Base-by-base conservation (phyloP, 2,797 vertebrate species). In the Austrolebias charrua region DNA sequence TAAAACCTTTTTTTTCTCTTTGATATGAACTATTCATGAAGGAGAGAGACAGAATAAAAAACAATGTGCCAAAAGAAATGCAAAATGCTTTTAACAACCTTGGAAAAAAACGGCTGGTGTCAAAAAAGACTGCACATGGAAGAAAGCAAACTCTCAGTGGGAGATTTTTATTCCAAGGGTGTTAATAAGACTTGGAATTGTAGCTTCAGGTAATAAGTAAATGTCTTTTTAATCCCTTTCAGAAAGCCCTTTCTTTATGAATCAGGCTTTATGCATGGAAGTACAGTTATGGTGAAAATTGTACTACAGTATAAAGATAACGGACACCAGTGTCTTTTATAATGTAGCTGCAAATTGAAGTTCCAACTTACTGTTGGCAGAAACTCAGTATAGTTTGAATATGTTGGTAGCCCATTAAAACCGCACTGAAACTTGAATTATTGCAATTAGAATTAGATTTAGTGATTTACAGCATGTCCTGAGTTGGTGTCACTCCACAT, bases 201-300 rank as follows among this genome's bases (percentile, higher is more conserved):
- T 20, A 15, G 29, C 29, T 33, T 33, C 29, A 52, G 29, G 28
- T n/a, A 24, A 19, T 16, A 24, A 43, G 44, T 48, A 53, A 18
- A 40, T 33, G 45, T 6, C 31, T 40, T 40, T 24, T 12, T 40
- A 24, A 8, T 11, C 24, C 57, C 29, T 63, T 9, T 31, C 29
- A 10, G 31, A 31, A 45, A 44, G 31, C 10, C 10, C 33, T 44
- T 29, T 60, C 45, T 58, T 54, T 33, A 16, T 62, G 19, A 52
- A 50, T 19, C 11, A 29, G 24, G 4, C 46, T 61, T 49, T 53
- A 19, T 57, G 33, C 16, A 40, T 48, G 24, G 12, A 60, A 18
- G 10, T 35, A 40, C 38, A 40, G 38, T 29, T 31, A 51, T 51
- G 49, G 6, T 51, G 7, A 31, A 29, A 51, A 28, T 16, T 15